A percentile compares a stretch with the other conserved stretches of the same genome.
phyloP scores from a whole-genome alignment of 2,113 vertebrate species.

The Pardalotus punctatus region DNA sequence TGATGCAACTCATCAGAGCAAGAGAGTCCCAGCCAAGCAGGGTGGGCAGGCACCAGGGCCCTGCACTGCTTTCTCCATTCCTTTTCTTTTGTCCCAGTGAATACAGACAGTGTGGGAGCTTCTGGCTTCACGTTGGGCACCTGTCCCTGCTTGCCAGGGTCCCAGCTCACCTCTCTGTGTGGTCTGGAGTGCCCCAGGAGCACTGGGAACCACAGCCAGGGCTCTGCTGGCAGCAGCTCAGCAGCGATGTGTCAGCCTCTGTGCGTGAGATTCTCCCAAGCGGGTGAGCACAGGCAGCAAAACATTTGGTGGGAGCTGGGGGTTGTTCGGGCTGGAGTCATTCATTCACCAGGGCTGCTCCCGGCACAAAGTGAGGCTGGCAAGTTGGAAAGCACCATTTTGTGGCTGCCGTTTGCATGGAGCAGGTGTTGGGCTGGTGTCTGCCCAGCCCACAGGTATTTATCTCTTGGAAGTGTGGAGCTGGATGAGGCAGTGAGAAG shows the following conservation, averaged over 20 bases:
- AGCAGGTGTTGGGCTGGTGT: background rate
- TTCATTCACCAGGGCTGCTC: background rate
- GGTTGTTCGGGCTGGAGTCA: background rate
- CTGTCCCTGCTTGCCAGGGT: rapidly evolving
- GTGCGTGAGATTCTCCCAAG: background rate
- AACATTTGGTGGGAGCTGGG: background rate
- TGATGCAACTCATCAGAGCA: background rate
- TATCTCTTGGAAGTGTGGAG: background rate
- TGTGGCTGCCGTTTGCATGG: background rate
- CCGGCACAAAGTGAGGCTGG: background rate
- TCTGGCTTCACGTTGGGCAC: background rate
- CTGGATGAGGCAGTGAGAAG: background rate
- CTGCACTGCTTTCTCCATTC: background rate
- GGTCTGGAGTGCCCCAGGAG: background rate
- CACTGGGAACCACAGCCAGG: background rate
- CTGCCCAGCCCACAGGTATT: background rate
- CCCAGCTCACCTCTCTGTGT: background rate
- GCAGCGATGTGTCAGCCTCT: background rate
- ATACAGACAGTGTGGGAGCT: background rate
- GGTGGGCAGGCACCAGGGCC: background rate
- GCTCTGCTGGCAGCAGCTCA: background rate
- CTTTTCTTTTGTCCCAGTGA: background rate
- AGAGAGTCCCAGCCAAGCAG: background rate
- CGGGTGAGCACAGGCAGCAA: rapidly evolving
- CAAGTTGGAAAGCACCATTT: background rate